Evolutionary conservation across 2,113 vertebrate genomes (phyloP).

Genomic region (Dinomys branickii): DNA sequence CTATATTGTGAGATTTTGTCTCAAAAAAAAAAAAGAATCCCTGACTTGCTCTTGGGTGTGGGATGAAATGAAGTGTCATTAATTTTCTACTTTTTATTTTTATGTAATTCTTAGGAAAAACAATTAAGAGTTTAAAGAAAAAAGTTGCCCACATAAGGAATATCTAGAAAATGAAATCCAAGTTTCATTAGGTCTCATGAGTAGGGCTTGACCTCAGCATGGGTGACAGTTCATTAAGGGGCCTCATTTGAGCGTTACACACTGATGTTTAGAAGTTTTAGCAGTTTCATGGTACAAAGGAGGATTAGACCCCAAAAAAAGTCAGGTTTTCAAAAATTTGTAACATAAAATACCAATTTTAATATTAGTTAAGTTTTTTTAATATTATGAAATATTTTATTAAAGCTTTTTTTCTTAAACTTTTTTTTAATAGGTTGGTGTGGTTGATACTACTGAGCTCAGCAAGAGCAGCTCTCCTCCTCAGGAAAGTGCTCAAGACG

Average conservation of each 20-base stretch:
- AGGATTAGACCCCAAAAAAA: background rate
- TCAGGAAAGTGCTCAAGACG: constrained; percentile 51
- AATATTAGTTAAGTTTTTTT: constrained; percentile 7
- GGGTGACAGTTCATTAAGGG: background rate
- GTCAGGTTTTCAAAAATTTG: constrained; percentile 10
- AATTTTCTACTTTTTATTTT: constrained; percentile 29
- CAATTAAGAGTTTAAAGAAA: background rate
- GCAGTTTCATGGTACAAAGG: background rate
- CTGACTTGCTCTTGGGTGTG: background rate
- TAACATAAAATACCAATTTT: constrained; percentile 3
- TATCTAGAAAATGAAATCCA: constrained; percentile 27
- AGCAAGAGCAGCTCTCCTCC: constrained; percentile 37
- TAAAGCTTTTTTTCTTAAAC: background rate
- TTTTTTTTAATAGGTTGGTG: constrained; percentile 67
- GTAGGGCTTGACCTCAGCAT: background rate
- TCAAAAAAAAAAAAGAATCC: background rate
- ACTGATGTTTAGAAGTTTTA: constrained; percentile 35
- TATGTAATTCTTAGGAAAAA: constrained; percentile 32
- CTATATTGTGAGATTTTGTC: background rate
- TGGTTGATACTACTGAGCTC: background rate
- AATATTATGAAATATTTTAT: background rate
- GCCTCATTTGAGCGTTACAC: constrained; percentile 3
- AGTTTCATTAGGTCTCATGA: background rate
- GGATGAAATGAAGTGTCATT: background rate
- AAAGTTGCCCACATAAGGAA: background rate